Evolutionary conservation across 2,888 invertebrate species (phyloP), one percentile per base, ranked within the genome.

Genomic region (Caenorhabditis panamensis): DNA sequence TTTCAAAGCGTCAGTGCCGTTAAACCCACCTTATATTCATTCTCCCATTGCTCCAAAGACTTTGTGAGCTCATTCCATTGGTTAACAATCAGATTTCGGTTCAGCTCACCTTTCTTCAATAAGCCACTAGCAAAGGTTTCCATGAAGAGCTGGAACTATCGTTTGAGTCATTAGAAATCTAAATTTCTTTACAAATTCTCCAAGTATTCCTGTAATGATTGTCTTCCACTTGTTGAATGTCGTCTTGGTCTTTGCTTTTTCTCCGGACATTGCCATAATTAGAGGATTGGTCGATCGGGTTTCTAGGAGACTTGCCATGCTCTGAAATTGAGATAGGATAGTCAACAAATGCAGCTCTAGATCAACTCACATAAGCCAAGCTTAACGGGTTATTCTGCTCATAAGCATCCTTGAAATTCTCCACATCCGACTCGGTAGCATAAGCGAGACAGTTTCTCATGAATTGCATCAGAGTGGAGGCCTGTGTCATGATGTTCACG

Each of bases 171-270:
- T n/a, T n/a, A n/a, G n/a, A n/a, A n/a, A n/a, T n/a, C n/a, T n/a
- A n/a, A n/a, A n/a, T n/a, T n/a, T n/a, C n/a, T n/a, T 56, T 56
- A 56, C 54, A 16, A 56, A 24, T 13, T 56, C 2, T 2, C 54
- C 54, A 1, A 56, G 18, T 1, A 31, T 31, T n/a, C 31, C 31
- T 24, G 6, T 24, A 18, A 56, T 28, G 31, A 31, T 28, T 1
- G n/a, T n/a, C 3, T 56, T 31, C 54, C 54, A 56, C n/a, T 56
- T 56, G 11, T 31, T n/a, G n/a, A 56, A 56, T 3, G 54, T 56
- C 11, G 54, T n/a, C 13, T 56, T 56, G 24, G 54, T 56, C n/a
- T 56, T 56, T 9, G 31, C 28, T 24, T 31, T 28, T n/a, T 56
- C 54, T n/a, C 16, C 4, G 5, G 2, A 5, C 54, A 56, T 56